A percentile compares a stretch with the other conserved stretches of the same genome.
phyloP scores from a whole-genome alignment of 2,113 vertebrate genomes.

The Peucedramus taeniatus region DNA sequence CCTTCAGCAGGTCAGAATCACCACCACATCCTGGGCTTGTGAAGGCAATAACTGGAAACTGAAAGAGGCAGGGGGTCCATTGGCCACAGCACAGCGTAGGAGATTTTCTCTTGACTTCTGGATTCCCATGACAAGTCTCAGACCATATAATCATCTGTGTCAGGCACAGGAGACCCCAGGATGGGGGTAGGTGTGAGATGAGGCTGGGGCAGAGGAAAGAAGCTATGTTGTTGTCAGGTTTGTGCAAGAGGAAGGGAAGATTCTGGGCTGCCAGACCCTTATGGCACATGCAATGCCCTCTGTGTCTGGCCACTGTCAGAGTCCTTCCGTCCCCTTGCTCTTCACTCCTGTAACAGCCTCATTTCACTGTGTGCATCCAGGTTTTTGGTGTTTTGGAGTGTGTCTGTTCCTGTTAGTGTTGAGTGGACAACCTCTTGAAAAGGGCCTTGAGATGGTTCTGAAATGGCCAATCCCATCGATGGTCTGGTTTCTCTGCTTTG shows the following conservation, averaged over 20 bases:
- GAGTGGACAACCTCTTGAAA: background rate
- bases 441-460: background rate
- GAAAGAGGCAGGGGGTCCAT: background rate
- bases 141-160: background rate
- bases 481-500: background rate
- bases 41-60: background rate
- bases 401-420: background rate
- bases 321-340: background rate
- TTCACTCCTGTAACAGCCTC: background rate
- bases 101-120: background rate
- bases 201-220: background rate
- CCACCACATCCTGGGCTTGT: background rate
- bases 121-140: background rate
- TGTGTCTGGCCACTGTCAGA: background rate
- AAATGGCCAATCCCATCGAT: fast-evolving
- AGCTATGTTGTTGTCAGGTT: background rate
- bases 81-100: background rate
- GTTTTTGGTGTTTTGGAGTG: background rate
- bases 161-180: background rate
- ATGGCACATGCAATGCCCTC: background rate
- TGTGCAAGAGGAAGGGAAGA: background rate
- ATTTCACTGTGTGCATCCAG: background rate
- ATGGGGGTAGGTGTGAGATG: background rate
- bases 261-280: background rate
- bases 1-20: background rate